Evolutionary conservation across 2,888 invertebrate species (phyloP), one percentile per base, ranked within the genome.

Genomic region (Laspeyria flexula): DNA sequence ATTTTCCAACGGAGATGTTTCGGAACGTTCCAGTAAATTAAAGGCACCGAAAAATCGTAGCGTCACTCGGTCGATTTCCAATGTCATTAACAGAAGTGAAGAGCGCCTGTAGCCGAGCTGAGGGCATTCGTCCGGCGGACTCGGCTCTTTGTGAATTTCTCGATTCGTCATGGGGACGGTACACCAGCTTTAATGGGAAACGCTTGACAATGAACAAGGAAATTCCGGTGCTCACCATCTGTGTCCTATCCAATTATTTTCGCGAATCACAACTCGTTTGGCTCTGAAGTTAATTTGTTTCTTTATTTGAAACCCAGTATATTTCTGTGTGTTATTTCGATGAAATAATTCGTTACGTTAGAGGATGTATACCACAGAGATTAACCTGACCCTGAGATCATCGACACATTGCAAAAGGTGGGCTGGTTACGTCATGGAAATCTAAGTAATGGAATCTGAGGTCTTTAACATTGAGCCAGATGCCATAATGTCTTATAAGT

Each of bases 121-220:
- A 56, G 60, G 59, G 59, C 55, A 60, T 41, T 55, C 60, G 62
- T 55, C 64, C 68, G 64, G 60, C 65, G 69, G 65, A 62, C 64
- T 62, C 51, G 39, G 61, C 57, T 74, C 79, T 83, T 83, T 85
- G 81, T 81, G 68, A 73, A 73, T 78, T 79, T 78, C 73, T 72
- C 73, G 71, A 81, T 82, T 79, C 75, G 81, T 81, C 80, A 83
- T 74, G 76, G 80, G 72, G 70, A 74, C 69, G 67, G 62, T 75
- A 73, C 71, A 72, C 62, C 58, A 67, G 67, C 60, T 74, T 64
- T 83, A 78, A 83, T 80, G 75, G 82, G 74, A 83, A 82, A 75
- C 67, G 73, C 73, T 79, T 79, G 71, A 85, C 83, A 86, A 86
- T 86, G 78, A 62, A 85, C 77, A 64, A 78, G 87, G 85, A 85